Conservation (phyloP, 2,888 invertebrate species). For the Drosophila putrida region DNA sequence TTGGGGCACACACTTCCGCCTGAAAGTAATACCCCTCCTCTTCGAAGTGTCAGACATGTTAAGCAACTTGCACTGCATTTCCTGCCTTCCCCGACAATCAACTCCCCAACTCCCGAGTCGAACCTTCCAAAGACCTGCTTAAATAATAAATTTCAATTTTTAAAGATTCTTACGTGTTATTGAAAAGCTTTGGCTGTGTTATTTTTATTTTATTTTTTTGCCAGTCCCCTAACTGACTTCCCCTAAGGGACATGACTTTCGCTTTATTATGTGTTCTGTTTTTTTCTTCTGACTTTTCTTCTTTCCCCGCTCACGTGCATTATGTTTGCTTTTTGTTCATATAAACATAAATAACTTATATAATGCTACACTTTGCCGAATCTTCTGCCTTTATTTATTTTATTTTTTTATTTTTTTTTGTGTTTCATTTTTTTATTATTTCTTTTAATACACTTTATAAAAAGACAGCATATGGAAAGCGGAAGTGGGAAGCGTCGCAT, state of each 20-base stretch:
- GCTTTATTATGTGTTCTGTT: constrained; percentile 69
- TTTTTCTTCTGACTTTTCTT: constrained; percentile 21
- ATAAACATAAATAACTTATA: constrained; percentile 75
- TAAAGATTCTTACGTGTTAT: constrained; percentile 73
- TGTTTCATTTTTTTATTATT: constrained; percentile 15
- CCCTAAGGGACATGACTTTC: constrained; percentile 76
- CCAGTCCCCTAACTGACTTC: constrained; percentile 43
- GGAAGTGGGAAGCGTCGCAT: constrained; percentile 30
- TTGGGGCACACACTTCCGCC: constrained; percentile 58
- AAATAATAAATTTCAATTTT: constrained; percentile 79
- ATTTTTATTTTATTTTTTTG: constrained; percentile 9
- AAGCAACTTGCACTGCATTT: constrained; percentile 65
- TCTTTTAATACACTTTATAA: constrained; percentile 59
- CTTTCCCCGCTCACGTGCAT: constrained; percentile 58
- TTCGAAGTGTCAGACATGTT: constrained; percentile 51
- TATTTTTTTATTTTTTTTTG: constrained; percentile 18
- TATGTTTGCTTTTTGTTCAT: constrained; percentile 73
- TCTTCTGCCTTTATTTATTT: constrained; percentile 47
- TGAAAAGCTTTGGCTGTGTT: constrained; percentile 66
- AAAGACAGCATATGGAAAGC: constrained; percentile 5
- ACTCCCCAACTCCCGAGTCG: constrained; percentile 9
- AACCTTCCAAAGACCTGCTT: constrained; percentile 39
- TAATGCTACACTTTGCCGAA: constrained; percentile 67
- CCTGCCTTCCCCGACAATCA: constrained; percentile 34
- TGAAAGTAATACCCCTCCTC: constrained; percentile 3